Base-by-base conservation (phyloP, 2,888 invertebrate species). In the Pristionchus maxplancki region DNA sequence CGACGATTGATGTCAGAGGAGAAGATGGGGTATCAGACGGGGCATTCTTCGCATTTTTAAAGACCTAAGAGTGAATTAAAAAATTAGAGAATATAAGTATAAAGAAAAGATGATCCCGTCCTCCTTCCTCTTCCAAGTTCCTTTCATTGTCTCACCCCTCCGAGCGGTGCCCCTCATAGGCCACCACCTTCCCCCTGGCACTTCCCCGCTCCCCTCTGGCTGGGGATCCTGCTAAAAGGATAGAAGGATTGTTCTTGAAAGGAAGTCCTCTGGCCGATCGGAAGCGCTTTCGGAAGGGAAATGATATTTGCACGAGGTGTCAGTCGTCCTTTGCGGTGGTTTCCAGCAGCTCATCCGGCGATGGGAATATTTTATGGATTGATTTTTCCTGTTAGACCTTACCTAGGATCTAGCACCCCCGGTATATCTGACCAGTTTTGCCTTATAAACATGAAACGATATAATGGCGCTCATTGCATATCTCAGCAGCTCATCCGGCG, bases 251-350 rank as follows among this genome's bases (percentile, higher is more conserved):
- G 62, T 8, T 62, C 9, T 5, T 58, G 1, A 64, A 8, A 28
- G 34, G 31, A 31, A 62, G 31, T 34, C 71, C 71, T 37, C 20
- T 71, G 71, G 71, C 17, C 24, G 20, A 28, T 15, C 71, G 71
- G 71, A 71, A 37, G 71, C 24, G 34, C 71, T 37, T 71, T 71
- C 37, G 9, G 37, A 31, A 34, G 37, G 20, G 20, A 13, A 28
- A 5, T 17, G 71, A 71, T 71, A 71, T 71, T 71, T 71, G 71
- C 71, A 20, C 71, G 37, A 37, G 37, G 71, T 71, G 71, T 31
- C 37, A 71, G 13, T 11, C 71, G 71, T 37, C 71, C 71, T 71
- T 71, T 71, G 37, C 1, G 20, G 17, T 1, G 8, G 17, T 20
- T 37, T 37, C 37, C 37, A n/a, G 20, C 71, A 37, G 71, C 71